Base-by-base conservation (phyloP, 2,113 vertebrate genomes). In the Hippolais icterina region DNA sequence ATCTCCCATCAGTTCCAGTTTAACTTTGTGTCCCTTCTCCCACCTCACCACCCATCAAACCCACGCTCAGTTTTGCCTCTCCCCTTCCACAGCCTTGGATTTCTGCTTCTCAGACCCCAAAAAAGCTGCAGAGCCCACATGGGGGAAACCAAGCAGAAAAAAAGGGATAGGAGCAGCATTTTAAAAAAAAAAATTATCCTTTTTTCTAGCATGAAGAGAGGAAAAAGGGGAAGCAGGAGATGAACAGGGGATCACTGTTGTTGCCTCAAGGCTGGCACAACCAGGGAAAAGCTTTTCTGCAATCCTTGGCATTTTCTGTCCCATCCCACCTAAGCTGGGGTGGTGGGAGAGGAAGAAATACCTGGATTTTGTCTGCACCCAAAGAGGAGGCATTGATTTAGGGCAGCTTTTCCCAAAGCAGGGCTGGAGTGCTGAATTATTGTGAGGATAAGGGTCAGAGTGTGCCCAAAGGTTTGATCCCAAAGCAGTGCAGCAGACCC, bases 401-500 rank as follows among this genome's bases (percentile, higher is more conserved):
- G 66, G 49, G 24, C 46, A 50, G 19, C 11, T 14, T 54, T 35
- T 63, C 47, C 78, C 52, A 63, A 42, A 74, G 57, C 44, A 47
- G 44, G 27, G 49, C 49, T 71, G 35, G 9, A 83, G 2, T 14
- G 47, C 74, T 78, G 29, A 72, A 92, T 72, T 35, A 24, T 5
- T 24, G 16, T 70, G 47, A 85, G 46, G 60, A n/a, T 11, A 33
- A 81, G 59, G 60, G 47, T 39, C 31, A 41, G 21, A 28, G 54
- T 4, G 8, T 5, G 20, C 35, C 47, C 27, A 18, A 66, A 28
- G 7, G 12, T 50, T 28, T 16, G 0, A 63, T 35, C 39, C 44
- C 3, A 0, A 16, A 0, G 2, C 33, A 23, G 39, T 0, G 17
- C 42, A 28, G 72, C 0, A 1, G 61, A 33, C 53, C 52, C 65